Evolutionary conservation across 2,888 invertebrate species (phyloP).

Genomic region (Ditylenchus weischeri): DNA sequence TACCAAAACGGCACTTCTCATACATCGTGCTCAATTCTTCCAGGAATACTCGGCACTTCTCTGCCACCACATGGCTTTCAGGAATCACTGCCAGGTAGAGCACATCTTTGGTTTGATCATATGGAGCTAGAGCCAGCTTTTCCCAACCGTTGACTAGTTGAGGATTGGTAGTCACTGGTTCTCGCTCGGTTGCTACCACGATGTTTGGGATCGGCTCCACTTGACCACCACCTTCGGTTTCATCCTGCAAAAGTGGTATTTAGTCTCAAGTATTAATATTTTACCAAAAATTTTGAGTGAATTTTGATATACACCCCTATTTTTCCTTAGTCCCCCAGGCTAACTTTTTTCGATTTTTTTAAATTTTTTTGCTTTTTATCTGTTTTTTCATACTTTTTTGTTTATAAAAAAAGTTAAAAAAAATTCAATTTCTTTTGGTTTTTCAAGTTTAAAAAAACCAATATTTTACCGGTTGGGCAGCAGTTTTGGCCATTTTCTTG

Average conservation of each 20-base stretch:
- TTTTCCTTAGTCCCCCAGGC: no score
- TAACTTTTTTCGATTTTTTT: no score
- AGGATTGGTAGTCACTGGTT: constrained; percentile 30
- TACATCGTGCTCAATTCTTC: constrained; percentile 67
- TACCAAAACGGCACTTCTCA: constrained; percentile 82
- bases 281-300: no score
- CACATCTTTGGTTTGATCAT: constrained; percentile 87
- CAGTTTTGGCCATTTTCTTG: constrained; percentile 61
- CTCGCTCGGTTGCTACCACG: constrained; percentile 36
- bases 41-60: constrained; percentile 40
- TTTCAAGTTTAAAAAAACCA: no score
- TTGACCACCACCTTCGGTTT: constrained; percentile 34
- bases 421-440: no score
- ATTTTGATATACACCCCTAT: no score
- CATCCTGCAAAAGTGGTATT: constrained; percentile 9
- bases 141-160: constrained; percentile 65
- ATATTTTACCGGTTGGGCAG: no score
- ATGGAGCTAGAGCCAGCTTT: constrained; percentile 90
- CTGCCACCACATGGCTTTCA: constrained; percentile 75
- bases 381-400: no score
- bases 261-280: no score
- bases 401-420: no score
- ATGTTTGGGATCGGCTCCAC: constrained; percentile 63
- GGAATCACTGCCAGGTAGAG: constrained; percentile 91
- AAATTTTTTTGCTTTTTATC: not conserved